These are phyloP conservation scores for Manis javanica DNA, from an alignment of 2,797 vertebrate species.

Conservation along the genomic window DNA sequence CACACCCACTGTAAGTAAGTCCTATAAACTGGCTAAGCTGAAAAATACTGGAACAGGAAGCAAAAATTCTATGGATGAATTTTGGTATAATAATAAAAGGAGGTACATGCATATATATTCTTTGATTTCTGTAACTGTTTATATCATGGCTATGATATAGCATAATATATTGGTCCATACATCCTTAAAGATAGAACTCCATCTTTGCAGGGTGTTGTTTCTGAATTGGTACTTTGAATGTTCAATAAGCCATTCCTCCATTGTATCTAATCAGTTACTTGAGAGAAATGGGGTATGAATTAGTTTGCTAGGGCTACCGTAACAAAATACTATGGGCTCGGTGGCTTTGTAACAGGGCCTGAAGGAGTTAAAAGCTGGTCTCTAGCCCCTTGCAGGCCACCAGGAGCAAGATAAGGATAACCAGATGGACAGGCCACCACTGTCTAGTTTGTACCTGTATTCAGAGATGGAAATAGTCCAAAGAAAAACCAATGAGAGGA, in stretches of 20 bases:
- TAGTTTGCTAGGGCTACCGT: neutral
- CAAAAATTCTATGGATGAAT: neutral
- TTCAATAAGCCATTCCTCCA: neutral
- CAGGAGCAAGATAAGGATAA: no score
- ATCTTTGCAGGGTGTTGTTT: neutral
- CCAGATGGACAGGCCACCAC: no score
- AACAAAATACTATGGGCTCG: neutral
- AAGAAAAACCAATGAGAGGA: no score
- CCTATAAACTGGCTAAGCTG: neutral
- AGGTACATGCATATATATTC: neutral
- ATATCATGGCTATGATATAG: neutral
- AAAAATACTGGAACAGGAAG: neutral
- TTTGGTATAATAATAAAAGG: neutral
- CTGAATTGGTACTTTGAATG: neutral
- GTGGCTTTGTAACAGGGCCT: neutral
- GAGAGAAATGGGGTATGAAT: neutral
- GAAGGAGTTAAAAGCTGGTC: no score
- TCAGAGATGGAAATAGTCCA: no score
- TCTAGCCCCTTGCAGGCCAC: no score
- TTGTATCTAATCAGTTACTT: neutral
- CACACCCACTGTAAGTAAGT: neutral
- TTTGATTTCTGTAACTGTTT: neutral
- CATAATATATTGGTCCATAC: neutral
- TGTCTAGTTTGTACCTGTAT: no score
- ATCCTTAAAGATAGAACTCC: neutral